Evolutionary conservation across 2,888 invertebrate genomes (phyloP).

Genomic region (Macroteleia sp.): DNA sequence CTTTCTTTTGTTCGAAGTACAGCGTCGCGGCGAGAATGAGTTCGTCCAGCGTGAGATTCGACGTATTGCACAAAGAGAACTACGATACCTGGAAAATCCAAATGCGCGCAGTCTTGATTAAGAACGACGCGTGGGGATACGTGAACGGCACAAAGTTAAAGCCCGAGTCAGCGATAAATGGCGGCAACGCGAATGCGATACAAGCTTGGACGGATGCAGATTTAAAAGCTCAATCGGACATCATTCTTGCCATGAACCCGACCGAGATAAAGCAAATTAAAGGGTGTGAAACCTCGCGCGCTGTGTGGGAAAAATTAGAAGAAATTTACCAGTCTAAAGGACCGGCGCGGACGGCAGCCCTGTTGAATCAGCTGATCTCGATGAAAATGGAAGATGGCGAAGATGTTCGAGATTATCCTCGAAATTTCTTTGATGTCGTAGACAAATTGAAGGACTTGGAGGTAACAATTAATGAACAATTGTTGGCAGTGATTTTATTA

Average conservation of each 20-base stretch:
- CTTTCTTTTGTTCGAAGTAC: too few species aligned
- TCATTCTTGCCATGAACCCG: constrained; percentile 13
- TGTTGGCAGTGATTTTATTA: not conserved
- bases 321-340: not conserved
- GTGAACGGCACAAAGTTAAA: not conserved
- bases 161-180: not conserved
- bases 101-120: not conserved
- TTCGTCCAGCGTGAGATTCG: too few species aligned
- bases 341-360: constrained; percentile 4
- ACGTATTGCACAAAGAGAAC: not conserved
- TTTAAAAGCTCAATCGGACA: constrained; percentile 1
- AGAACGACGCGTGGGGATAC: not conserved
- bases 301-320: constrained; percentile 18
- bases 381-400: constrained; percentile 30
- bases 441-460: constrained; percentile 16
- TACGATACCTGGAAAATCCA: not conserved
- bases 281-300: constrained; percentile 18
- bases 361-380: constrained; percentile 32
- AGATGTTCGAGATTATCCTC: constrained; percentile 24
- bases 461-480: not conserved
- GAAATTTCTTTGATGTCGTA: constrained; percentile 1
- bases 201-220: not conserved
- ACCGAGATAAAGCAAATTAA: constrained; percentile 13
- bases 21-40: too few species aligned
- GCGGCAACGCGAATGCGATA: too few species aligned